These are phyloP conservation scores for Mongoloraphidia duomilia DNA, from an alignment of 2,888 invertebrate genomes.

Conservation along the genomic window DNA sequence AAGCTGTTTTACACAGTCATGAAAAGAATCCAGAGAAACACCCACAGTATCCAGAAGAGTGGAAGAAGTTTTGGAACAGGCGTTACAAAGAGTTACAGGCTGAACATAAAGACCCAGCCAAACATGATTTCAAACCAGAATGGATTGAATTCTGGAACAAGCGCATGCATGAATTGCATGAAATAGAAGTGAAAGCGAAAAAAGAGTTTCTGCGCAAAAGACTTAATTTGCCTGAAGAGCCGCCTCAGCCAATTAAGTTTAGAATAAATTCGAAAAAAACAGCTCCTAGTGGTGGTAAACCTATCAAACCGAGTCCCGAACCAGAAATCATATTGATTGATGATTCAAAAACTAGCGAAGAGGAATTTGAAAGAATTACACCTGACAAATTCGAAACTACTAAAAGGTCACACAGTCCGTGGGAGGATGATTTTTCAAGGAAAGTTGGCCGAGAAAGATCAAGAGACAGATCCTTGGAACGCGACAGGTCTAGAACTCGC, in stretches of 20 bases:
- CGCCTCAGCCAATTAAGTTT: slow-evolving; percentile 25
- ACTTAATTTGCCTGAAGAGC: slow-evolving; percentile 25
- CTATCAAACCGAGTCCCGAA: slow-evolving; percentile 17
- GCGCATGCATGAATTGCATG: slow-evolving; percentile 64
- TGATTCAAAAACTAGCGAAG: slow-evolving; percentile 19
- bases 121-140: slow-evolving; percentile 76
- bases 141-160: slow-evolving; percentile 80
- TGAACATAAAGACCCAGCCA: slow-evolving; percentile 60
- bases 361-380: slow-evolving; percentile 8
- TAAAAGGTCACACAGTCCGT: slow-evolving; percentile 26
- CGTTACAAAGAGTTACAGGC: slow-evolving; percentile 65
- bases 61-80: slow-evolving; percentile 81
- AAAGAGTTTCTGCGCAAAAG: slow-evolving; percentile 54
- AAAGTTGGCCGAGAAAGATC: neutral
- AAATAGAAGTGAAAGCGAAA: slow-evolving; percentile 47
- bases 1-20: slow-evolving; percentile 53
- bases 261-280: slow-evolving; percentile 22
- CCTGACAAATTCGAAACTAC: slow-evolving; percentile 17
- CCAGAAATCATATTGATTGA: slow-evolving; percentile 26
- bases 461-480: slow-evolving; percentile 10
- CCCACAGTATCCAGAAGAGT: slow-evolving; percentile 75
- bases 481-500: slow-evolving; percentile 10
- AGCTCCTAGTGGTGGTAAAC: slow-evolving; percentile 21
- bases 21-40: slow-evolving; percentile 80
- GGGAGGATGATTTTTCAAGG: slow-evolving; percentile 24